Evolutionary conservation across 2,888 invertebrate genomes (phyloP), one percentile per base, ranked within the genome.

Genomic region (Calliopum simillimum): DNA sequence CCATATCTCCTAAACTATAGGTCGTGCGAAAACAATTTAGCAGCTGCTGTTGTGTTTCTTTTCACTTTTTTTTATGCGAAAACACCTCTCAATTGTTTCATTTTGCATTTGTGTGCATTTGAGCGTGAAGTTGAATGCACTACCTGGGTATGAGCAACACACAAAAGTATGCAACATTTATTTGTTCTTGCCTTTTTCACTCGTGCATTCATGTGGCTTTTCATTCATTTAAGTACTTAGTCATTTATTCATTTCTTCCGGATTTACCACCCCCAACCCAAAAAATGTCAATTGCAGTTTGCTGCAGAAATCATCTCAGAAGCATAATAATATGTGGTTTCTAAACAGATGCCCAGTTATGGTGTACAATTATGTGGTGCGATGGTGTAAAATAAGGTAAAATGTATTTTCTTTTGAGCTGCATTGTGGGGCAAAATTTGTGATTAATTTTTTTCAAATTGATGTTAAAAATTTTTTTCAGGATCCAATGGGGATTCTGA

Each of bases 51-150:
- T 59, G 2, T 2, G 13, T 41, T 43, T 6, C 43, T 59, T 12
- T 59, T 59, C 2, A 4, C n/a, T 23, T 56, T 44, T 33, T 59
- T 59, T 16, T 47, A 8, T 8, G 8, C 47, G 19, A 23, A 25
- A 63, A 63, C 47, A 47, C 62, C 62, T 49, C 47, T 47, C 49
- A 63, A 61, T 68, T 68, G 59, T 61, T 69, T 41, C 23, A 66
- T 67, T 66, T 58, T 47, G 14, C 69, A 71, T 69, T 69, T 65
- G 61, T 64, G 70, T 55, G 49, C 70, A 70, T 73, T 70, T 73
- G 51, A 63, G 69, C 69, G 61, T 21, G 23, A 72, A 72, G 65
- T 56, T 41, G 56, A 16, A 58, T 47, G 13, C 16, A 47, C 23
- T 25, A n/a, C 49, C 13, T 21, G 46, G 43, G 56, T 47, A 19